phyloP scores from a whole-genome alignment of 2,888 invertebrate species.

The Desoria tigrina region DNA sequence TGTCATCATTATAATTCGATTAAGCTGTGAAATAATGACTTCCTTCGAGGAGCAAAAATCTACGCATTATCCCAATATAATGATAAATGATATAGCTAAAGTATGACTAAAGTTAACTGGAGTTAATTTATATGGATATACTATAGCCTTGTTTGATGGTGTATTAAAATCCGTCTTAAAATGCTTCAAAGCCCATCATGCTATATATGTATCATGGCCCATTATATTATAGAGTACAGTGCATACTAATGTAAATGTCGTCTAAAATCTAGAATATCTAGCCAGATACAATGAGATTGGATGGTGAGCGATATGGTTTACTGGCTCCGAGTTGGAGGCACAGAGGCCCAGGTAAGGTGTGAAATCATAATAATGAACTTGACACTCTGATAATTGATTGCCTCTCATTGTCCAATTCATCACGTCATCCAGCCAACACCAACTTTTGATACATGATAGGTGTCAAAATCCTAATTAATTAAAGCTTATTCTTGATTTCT shows the following conservation, averaged over 20 bases:
- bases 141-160: too few relatives aligned
- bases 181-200: too few relatives aligned
- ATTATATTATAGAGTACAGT: too few relatives aligned
- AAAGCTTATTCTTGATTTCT: conserved; percentile 25
- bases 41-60: conserved; percentile 8
- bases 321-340: neutral
- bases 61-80: neutral
- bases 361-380: conserved; percentile 46
- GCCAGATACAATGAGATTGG: too few relatives aligned
- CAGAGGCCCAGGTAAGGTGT: conserved; percentile 17
- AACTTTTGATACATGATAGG: conserved; percentile 28
- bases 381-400: conserved; percentile 45
- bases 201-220: too few relatives aligned
- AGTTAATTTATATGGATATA: too few relatives aligned
- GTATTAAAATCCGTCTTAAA: too few relatives aligned
- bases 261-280: too few relatives aligned
- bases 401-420: conserved; percentile 42
- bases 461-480: conserved; percentile 47
- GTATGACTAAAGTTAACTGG: too few relatives aligned
- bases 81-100: too few relatives aligned
- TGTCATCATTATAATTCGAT: conserved; percentile 50
- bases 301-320: too few relatives aligned
- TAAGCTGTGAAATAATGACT: conserved; percentile 35
- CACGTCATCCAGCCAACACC: conserved; percentile 32
- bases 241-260: too few relatives aligned